These are phyloP conservation scores for Thermophis baileyi DNA, from an alignment of 2,113 vertebrate genomes.

Conservation along the genomic window DNA sequence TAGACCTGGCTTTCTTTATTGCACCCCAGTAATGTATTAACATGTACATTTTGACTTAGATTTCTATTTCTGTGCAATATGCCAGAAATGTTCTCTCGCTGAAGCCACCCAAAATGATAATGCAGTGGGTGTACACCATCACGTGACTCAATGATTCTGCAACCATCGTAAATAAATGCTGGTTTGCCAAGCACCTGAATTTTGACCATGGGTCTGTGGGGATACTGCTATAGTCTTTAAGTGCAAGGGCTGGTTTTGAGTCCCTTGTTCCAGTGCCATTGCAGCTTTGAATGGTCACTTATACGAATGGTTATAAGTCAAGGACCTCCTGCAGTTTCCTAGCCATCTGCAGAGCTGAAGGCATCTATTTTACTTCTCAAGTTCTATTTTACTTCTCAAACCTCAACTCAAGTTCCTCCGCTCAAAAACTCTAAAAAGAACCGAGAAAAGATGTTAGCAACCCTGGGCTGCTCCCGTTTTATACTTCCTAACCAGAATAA, in stretches of 20 bases:
- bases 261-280: too few relatives aligned
- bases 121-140: not conserved
- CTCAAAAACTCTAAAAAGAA: not conserved
- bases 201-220: too few relatives aligned
- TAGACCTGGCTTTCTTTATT: not conserved
- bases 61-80: not conserved
- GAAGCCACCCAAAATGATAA: not conserved
- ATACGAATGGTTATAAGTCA: too few relatives aligned
- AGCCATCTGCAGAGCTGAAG: too few relatives aligned
- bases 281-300: too few relatives aligned
- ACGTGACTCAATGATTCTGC: too few relatives aligned
- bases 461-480: not conserved
- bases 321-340: not conserved
- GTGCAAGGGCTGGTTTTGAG: too few relatives aligned
- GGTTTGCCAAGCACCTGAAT: too few relatives aligned
- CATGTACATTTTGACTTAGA: not conserved
- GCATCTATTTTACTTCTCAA: not conserved
- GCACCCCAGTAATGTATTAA: not conserved
- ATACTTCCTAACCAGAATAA: not conserved
- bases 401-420: not conserved
- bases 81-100: not conserved
- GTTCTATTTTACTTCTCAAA: not conserved
- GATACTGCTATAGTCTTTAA: too few relatives aligned
- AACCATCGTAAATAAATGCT: too few relatives aligned
- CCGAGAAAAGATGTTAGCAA: not conserved